Conservation (phyloP, 2,113 vertebrate genomes). For the Lampris megalopsis region DNA sequence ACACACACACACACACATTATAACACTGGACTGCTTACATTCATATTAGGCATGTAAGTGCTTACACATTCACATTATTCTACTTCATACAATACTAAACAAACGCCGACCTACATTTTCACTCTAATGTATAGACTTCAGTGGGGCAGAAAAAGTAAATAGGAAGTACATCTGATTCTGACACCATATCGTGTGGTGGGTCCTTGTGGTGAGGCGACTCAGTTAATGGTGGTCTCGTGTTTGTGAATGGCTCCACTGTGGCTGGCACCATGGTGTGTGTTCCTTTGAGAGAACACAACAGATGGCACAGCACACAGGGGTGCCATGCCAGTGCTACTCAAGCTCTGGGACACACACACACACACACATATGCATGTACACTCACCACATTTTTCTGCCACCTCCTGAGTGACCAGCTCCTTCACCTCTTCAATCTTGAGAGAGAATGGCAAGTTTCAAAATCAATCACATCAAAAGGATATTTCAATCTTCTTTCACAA, state of each 20-base stretch:
- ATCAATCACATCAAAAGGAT: neutral
- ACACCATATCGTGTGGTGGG: neutral
- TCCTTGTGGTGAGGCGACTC: conserved; percentile 27
- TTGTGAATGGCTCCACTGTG: conserved; percentile 73
- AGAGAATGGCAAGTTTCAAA: conserved; percentile 17
- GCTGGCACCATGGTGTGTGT: conserved; percentile 65
- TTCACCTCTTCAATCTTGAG: conserved; percentile 88
- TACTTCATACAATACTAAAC: too few species aligned
- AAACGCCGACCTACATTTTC: too few species aligned
- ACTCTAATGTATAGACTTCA: too few species aligned
- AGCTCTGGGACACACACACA: conserved; percentile 63
- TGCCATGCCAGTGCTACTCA: conserved; percentile 71
- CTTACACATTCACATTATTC: too few species aligned
- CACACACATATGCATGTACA: conserved; percentile 10
- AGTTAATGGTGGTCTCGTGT: conserved; percentile 46
- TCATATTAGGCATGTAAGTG: too few species aligned
- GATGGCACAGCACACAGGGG: conserved; percentile 80
- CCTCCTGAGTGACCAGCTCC: conserved; percentile 84
- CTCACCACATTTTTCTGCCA: conserved; percentile 88
- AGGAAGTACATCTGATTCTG: neutral
- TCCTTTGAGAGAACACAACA: conserved; percentile 80
- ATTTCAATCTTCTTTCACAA: neutral
- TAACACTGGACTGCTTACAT: neutral
- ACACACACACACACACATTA: neutral
- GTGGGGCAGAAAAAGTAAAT: neutral